Evolutionary conservation across 2,797 vertebrate species (phyloP), one percentile per base, ranked within the genome.

Genomic region (Scyliorhinus canicula): DNA sequence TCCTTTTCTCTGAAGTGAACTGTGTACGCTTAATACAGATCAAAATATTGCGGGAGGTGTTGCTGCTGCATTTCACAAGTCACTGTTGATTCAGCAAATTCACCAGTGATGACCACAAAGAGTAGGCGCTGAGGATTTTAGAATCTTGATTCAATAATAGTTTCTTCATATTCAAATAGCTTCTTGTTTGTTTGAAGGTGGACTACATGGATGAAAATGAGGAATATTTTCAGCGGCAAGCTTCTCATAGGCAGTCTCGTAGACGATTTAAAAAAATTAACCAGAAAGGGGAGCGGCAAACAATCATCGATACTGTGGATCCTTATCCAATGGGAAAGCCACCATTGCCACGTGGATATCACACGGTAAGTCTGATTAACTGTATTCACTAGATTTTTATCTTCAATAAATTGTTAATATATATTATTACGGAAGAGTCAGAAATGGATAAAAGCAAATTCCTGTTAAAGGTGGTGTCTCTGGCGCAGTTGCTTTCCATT

Each of bases 161-260:
- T 35, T 86, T 57, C 1, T 11, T 50, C 28, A 47, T 52, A 88
- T 57, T 65, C 26, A 90, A 91, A 21, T 44, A 63, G 24, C n/a
- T 88, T 57, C 55, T 35, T 28, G 19, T 74, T 69, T 71, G 28
- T 94, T 74, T 94, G 67, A 69, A 99, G 99, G 99, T 99, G 97
- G 99, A 99, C 98, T 99, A 99, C 97, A 99, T 99, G 98, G 99
- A 99, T 97, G 99, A 99, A 98, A 99, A 99, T 98, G 99, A 99
- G 97, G 99, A 99, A 96, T 99, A 99, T 97, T 99, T 99, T 95
- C 99, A 99, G 96, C 98, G 99, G 26, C 99, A 99, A 97, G 99
- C 99, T 91, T 99, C 99, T 95, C 98, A 99, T 96, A 97, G 99
- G 96, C 99, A 99, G 96, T 99, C 99, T 95, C 98, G 99, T 95